Percentiles rank a stretch among this genome's conserved stretches.
These are phyloP conservation scores for Nautilus pompilius DNA, from an alignment of 1,140 invertebrate species.

Conservation along the genomic window DNA sequence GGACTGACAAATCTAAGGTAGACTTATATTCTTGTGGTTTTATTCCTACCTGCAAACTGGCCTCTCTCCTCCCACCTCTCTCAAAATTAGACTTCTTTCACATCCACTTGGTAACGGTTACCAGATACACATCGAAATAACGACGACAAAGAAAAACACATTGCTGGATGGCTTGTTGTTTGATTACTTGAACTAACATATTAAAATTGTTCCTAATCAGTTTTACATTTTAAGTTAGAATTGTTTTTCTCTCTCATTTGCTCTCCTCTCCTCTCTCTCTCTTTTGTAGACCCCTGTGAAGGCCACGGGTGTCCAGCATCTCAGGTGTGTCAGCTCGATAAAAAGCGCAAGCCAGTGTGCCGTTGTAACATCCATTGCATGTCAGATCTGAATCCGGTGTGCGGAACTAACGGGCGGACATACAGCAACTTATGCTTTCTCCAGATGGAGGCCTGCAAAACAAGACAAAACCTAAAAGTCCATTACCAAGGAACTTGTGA, in stretches of 20 bases:
- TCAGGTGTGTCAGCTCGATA: conserved; percentile 79
- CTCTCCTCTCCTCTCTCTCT: not conserved
- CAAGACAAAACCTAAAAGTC: conserved; percentile 27
- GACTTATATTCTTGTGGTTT: too few species aligned
- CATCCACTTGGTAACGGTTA: too few species aligned
- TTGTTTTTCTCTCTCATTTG: conserved; percentile 2
- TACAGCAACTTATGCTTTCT: conserved; percentile 83
- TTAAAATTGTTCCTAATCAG: too few species aligned
- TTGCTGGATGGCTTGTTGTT: too few species aligned
- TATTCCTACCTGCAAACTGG: too few species aligned
- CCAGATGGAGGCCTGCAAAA: conserved; percentile 40
- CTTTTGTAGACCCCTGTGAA: conserved; percentile 74
- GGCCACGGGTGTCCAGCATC: conserved; percentile 70
- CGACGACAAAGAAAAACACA: too few species aligned
- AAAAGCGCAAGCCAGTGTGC: conserved; percentile 72
- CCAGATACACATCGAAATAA: too few species aligned
- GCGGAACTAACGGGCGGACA: conserved; percentile 77
- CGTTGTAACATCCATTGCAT: conserved; percentile 75
- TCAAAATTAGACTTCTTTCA: too few species aligned
- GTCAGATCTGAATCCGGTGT: conserved; percentile 78
- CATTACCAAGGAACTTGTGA: conserved; percentile 32
- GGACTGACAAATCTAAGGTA: too few species aligned
- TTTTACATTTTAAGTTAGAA: conserved; percentile 6
- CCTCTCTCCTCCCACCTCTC: too few species aligned
- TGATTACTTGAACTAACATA: too few species aligned